Evolutionary conservation across 2,888 invertebrate species (phyloP), one percentile per base, ranked within the genome.

Genomic region (Linnaemya tessellans): DNA sequence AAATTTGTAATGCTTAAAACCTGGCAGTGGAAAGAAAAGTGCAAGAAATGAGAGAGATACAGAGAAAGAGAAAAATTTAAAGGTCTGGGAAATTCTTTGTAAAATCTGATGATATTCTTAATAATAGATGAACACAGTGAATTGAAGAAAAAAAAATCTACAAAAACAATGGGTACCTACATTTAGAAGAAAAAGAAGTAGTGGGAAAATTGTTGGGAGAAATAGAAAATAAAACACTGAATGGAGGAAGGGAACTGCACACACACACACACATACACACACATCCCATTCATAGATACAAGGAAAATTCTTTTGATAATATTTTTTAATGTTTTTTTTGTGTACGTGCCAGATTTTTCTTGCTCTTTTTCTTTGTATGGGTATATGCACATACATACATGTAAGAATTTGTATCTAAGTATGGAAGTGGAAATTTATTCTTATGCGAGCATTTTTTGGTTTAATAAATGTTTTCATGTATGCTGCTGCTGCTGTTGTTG

Each of bases 301-400:
- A 60, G 67, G 56, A 54, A 80, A 80, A 68, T 80, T 80, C 74
- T 74, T 80, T 80, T 80, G 58, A 60, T 74, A 74, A 80, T 60
- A 74, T 73, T 30, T 78, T 68, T 30, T 41, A 54, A 56, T 46
- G 35, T 62, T 10, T 18, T 78, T 65, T 78, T 79, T 67, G 78
- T 70, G 62, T 74, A 84, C 79, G 79, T 84, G 84, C 79, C 68
- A 80, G 68, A 80, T 62, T 73, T 84, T 84, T 83, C 30, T 67
- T 46, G 51, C 22, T 56, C 41, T 65, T 43, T 43, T n/a, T 51
- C 41, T 30, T 30, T 30, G 30, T 30, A 30, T 30, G 30, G 2
- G 5, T 30, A 5, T 30, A 30, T 5, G 5, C 30, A 30, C 30
- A 30, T 30, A 30, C 30, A n/a, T n/a, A n/a, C n/a, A n/a, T n/a